phyloP scores from a whole-genome alignment of 35 echinoderm and acorn worm genomes.

The Amphiura filiformis region DNA sequence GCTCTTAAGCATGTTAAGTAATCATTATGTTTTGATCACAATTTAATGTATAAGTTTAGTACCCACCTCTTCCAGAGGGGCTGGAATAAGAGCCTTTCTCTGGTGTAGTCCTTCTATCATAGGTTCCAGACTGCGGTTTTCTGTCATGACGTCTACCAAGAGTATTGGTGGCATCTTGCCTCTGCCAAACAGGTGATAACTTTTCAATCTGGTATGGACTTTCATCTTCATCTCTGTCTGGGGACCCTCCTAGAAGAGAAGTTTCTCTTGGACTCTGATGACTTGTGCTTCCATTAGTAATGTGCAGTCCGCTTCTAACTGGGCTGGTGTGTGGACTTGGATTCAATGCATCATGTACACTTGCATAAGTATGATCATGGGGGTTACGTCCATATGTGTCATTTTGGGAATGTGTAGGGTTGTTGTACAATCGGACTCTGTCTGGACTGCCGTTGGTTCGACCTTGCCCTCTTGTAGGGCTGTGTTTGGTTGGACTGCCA shows the following conservation, averaged over 20 bases:
- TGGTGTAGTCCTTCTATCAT: background rate
- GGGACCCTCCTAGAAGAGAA: background rate
- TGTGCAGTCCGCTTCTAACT: too few species aligned
- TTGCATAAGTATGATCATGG: background rate
- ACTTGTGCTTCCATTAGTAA: too few species aligned
- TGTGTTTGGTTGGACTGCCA: background rate
- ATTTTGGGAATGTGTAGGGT: background rate
- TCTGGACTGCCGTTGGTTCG: background rate
- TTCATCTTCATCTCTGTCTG: background rate
- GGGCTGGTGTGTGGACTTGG: too few species aligned
- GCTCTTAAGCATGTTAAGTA: too few species aligned
- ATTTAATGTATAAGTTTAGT: too few species aligned
- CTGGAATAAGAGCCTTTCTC: too few species aligned
- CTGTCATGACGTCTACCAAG: background rate
- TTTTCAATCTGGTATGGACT: background rate
- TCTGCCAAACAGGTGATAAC: background rate
- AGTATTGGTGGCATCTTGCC: background rate
- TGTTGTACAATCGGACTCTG: background rate
- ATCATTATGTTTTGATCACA: too few species aligned
- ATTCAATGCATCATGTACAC: background rate
- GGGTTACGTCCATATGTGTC: background rate
- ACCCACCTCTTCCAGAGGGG: too few species aligned
- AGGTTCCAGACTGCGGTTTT: background rate
- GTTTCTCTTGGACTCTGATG: background rate
- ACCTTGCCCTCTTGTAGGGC: background rate